Percentiles rank a stretch among this genome's conserved stretches.
Evolutionary conservation across 2,888 invertebrate species (phyloP).

Genomic region (Phania funesta): DNA sequence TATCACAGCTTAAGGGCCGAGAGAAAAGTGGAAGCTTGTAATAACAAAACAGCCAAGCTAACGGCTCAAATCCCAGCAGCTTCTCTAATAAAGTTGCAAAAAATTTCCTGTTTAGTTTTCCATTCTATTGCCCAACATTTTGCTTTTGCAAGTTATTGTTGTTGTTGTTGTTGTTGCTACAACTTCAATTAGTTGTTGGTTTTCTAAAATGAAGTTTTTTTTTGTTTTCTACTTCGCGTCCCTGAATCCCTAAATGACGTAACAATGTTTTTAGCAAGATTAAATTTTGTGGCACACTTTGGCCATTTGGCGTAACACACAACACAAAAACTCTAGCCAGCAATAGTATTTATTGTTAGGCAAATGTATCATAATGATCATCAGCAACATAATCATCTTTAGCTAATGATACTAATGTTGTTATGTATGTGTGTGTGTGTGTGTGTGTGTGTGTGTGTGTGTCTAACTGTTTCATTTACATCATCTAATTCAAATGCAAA

Average conservation of each 20-base stretch:
- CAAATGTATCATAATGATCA: constrained; percentile 12
- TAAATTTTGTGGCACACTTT: constrained; percentile 66
- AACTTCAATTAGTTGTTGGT: constrained; percentile 48
- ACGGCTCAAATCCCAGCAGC: constrained; percentile 47
- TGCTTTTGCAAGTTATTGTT: background rate
- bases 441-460: background rate
- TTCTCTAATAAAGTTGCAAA: constrained; percentile 32
- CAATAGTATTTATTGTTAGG: constrained; percentile 48
- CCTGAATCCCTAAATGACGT: constrained; percentile 62
- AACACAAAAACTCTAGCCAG: constrained; percentile 40
- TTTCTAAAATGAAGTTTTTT: constrained; percentile 39
- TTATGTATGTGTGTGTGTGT: background rate
- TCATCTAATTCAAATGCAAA: constrained; percentile 67
- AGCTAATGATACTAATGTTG: background rate
- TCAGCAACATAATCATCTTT: constrained; percentile 3
- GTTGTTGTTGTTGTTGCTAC: constrained; percentile 10
- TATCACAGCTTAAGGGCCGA: constrained; percentile 49
- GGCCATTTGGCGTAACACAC: constrained; percentile 43
- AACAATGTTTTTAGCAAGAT: constrained; percentile 61
- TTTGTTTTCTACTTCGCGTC: constrained; percentile 22
- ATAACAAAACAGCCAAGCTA: background rate
- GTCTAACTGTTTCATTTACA: constrained; percentile 50
- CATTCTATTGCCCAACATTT: background rate
- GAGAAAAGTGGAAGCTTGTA: background rate
- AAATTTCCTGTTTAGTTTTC: constrained; percentile 2